These are phyloP conservation scores for Stegana nigrithorax DNA, from an alignment of 2,888 invertebrate genomes.

Conservation along the genomic window DNA sequence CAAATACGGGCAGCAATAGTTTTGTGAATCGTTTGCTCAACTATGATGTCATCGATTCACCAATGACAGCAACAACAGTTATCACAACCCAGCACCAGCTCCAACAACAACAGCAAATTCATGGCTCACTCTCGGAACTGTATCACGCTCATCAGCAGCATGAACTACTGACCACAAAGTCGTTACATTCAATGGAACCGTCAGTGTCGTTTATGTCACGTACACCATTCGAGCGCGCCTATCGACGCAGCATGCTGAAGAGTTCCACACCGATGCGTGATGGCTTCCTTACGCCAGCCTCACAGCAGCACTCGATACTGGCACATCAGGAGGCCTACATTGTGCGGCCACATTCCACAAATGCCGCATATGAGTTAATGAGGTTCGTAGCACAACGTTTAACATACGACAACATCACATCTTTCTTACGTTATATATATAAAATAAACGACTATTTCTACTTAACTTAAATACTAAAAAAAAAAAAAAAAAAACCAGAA, in stretches of 20 bases:
- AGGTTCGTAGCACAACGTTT: constrained; percentile 59
- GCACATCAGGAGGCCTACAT: constrained; percentile 41
- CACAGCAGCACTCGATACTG: constrained; percentile 27
- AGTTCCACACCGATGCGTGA: constrained; percentile 60
- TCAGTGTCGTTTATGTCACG: constrained; percentile 63
- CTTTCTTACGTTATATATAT: too few species aligned
- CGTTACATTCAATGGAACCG: constrained; percentile 19
- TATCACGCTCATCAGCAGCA: constrained; percentile 39
- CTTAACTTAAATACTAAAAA: too few species aligned
- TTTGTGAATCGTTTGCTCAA: constrained; percentile 47
- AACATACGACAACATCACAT: not conserved
- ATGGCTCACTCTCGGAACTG: constrained; percentile 49
- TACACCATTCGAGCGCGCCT: constrained; percentile 67
- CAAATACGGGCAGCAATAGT: constrained; percentile 37
- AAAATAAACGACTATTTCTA: too few species aligned
- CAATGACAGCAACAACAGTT: too few species aligned
- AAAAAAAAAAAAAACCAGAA: too few species aligned
- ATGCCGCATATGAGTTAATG: constrained; percentile 62
- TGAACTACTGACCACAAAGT: constrained; percentile 1
- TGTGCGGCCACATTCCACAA: constrained; percentile 59
- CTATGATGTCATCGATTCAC: constrained; percentile 56
- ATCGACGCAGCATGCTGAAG: constrained; percentile 63
- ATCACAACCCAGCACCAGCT: too few species aligned
- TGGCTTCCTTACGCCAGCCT: constrained; percentile 14
- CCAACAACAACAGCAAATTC: constrained; percentile 34